phyloP scores from a whole-genome alignment of 2,888 invertebrate genomes.

The Stictocephala bisonia region DNA sequence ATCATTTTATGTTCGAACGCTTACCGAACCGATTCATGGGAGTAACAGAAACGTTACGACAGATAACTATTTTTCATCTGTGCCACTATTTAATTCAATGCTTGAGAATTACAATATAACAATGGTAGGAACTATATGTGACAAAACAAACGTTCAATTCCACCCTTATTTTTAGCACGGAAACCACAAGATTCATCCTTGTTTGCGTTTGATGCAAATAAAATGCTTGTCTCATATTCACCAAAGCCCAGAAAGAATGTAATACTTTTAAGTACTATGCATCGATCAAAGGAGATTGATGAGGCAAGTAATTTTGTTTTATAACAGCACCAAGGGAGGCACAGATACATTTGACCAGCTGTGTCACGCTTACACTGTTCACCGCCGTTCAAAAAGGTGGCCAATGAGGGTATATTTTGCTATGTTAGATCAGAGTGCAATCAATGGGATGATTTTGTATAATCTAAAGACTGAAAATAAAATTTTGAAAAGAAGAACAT shows the following conservation, averaged over 20 bases:
- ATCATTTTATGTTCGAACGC: constrained; percentile 50
- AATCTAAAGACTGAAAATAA: constrained; percentile 31
- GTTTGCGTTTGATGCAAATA: constrained; percentile 58
- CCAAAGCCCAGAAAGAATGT: constrained; percentile 58
- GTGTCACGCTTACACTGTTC: constrained; percentile 55
- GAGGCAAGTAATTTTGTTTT: constrained; percentile 55
- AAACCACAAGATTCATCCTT: constrained; percentile 54
- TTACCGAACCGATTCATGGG: constrained; percentile 43
- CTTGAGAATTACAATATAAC: constrained; percentile 52
- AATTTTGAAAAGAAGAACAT: constrained; percentile 38
- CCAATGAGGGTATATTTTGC: constrained; percentile 54
- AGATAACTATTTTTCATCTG: constrained; percentile 52
- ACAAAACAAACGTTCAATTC: constrained; percentile 60
- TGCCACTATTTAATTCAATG: constrained; percentile 54
- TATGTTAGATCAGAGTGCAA: constrained; percentile 45
- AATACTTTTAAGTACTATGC: constrained; percentile 59
- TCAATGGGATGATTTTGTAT: constrained; percentile 43
- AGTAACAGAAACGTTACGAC: constrained; percentile 52
- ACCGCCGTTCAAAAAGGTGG: constrained; percentile 57
- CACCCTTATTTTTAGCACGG: constrained; percentile 58
- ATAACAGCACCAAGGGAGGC: constrained; percentile 59
- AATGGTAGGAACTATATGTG: constrained; percentile 52
- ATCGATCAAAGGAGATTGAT: constrained; percentile 54
- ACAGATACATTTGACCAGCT: constrained; percentile 58
- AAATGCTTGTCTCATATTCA: constrained; percentile 58